phyloP scores from a whole-genome alignment of 1,140 invertebrate genomes.

The Caenorhabditis remanei region DNA sequence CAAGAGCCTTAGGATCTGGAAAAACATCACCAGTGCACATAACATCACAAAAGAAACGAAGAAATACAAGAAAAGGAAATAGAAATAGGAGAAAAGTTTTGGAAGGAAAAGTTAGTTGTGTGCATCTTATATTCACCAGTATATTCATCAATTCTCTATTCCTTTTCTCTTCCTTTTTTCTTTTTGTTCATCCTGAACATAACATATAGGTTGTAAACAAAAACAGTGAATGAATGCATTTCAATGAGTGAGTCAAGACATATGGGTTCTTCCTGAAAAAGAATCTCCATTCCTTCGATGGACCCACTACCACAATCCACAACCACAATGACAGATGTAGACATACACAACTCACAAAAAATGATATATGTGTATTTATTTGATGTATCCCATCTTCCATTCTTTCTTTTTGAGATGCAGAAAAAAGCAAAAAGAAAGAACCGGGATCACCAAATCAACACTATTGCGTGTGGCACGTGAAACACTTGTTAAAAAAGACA shows the following conservation, averaged over 20 bases:
- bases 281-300: not conserved
- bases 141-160: not conserved
- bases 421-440: not conserved
- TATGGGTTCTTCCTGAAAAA: not conserved
- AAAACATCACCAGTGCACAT: slow-evolving; percentile 1
- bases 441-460: slow-evolving; percentile 17
- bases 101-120: not conserved
- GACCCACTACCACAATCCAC: not conserved
- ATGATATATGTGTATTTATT: slow-evolving; percentile 37
- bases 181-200: not conserved
- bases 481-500: not conserved
- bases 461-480: not conserved
- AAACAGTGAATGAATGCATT: slow-evolving; percentile 36
- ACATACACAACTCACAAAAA: slow-evolving; percentile 31
- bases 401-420: not conserved
- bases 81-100: slow-evolving; percentile 19
- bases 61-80: not conserved
- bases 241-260: slow-evolving; percentile 8
- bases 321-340: not conserved
- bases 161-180: not conserved
- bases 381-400: not conserved
- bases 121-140: not conserved
- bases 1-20: not conserved
- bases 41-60: not conserved
- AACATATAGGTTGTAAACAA: slow-evolving; percentile 14